These are phyloP conservation scores for Drosophila buzzatii DNA, from an alignment of 2,888 invertebrate species.

Conservation along the genomic window DNA sequence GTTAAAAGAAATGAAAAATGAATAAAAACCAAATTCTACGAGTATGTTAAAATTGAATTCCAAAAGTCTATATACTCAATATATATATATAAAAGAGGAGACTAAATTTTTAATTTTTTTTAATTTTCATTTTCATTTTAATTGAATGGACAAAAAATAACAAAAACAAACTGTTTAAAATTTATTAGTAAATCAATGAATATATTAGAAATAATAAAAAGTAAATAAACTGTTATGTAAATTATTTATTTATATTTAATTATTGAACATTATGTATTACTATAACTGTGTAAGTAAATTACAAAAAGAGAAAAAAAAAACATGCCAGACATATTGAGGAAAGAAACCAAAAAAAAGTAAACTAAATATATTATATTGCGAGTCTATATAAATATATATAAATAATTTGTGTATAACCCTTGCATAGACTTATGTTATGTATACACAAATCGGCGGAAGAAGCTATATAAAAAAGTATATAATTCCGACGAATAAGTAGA, in stretches of 20 bases:
- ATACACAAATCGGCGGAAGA: conserved; percentile 56
- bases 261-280: conserved; percentile 60
- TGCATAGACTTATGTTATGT: conserved; percentile 73
- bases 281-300: conserved; percentile 73
- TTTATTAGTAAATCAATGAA: conserved; percentile 65
- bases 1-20: conserved; percentile 42
- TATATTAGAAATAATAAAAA: conserved; percentile 50
- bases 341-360: conserved; percentile 17
- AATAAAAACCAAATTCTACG: conserved; percentile 46
- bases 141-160: conserved; percentile 11
- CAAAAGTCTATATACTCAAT: conserved; percentile 67
- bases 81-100: conserved; percentile 31
- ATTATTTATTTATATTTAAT: conserved; percentile 77
- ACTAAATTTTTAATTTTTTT: conserved; percentile 42
- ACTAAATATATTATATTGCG: conserved; percentile 50
- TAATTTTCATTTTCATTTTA: conserved; percentile 18
- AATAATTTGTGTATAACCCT: conserved; percentile 66
- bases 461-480: conserved; percentile 39
- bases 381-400: conserved; percentile 44
- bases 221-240: conserved; percentile 80
- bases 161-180: conserved; percentile 48
- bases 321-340: conserved; percentile 46
- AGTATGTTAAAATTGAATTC: conserved; percentile 53
- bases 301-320: conserved; percentile 23
- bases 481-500: conserved; percentile 56